These are phyloP conservation scores for Apotomis capreana DNA, from an alignment of 2,888 invertebrate genomes.

Conservation along the genomic window DNA sequence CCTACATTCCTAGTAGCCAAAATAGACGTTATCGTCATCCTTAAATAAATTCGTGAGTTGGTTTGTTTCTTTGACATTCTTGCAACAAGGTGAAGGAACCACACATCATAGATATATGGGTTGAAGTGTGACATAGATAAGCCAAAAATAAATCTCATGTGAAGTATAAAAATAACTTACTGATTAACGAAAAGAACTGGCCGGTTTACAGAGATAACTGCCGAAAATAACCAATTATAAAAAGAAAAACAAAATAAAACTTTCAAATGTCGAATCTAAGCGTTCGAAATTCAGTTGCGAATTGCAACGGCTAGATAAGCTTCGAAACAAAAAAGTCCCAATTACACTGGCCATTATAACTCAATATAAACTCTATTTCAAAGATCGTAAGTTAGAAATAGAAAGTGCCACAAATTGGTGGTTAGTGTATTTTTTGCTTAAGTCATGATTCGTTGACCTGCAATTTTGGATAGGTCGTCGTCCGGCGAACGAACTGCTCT, in stretches of 20 bases:
- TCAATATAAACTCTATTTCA: background rate
- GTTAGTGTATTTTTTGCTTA: background rate
- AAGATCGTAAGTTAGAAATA: background rate
- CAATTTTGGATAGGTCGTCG: constrained; percentile 53
- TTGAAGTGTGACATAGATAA: no score
- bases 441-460: constrained; percentile 50
- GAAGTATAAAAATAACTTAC: no score
- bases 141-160: no score
- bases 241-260: background rate
- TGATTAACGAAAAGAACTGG: no score
- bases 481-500: constrained; percentile 42
- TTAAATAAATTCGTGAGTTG: no score
- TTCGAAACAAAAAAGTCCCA: constrained; percentile 16
- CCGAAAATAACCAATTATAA: background rate
- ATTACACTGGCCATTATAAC: background rate
- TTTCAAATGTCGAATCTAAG: constrained; percentile 28
- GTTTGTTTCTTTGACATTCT: no score
- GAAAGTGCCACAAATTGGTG: background rate
- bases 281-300: constrained; percentile 44
- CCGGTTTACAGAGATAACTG: no score
- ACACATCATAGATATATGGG: no score
- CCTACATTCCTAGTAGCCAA: no score
- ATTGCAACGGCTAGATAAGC: constrained; percentile 43
- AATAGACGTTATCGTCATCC: no score
- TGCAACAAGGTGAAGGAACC: no score